These are phyloP conservation scores for Corythaixoides concolor DNA, from an alignment of 2,113 vertebrate genomes.

Conservation along the genomic window DNA sequence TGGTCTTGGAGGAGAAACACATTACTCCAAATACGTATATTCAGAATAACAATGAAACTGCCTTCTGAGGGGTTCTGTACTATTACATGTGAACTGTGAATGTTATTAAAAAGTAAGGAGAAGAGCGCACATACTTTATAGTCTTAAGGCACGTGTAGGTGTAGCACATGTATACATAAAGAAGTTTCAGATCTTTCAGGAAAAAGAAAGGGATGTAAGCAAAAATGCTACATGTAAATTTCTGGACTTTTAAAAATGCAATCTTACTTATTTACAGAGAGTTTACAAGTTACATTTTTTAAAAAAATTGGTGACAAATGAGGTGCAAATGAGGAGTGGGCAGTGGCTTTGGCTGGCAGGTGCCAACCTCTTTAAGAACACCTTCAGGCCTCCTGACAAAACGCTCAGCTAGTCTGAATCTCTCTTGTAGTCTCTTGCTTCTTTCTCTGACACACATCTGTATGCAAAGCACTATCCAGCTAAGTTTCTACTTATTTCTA, in stretches of 20 bases:
- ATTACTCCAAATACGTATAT: background rate
- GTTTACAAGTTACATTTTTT: background rate
- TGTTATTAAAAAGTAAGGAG: background rate
- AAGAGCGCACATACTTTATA: background rate
- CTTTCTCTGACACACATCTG: background rate
- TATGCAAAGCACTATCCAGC: background rate
- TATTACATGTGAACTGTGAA: background rate
- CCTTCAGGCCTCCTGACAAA: background rate
- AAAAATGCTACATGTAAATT: background rate
- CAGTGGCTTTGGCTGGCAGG: background rate
- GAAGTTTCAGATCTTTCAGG: background rate
- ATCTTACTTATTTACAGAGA: background rate
- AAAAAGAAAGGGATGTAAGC: background rate
- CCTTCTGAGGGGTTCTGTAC: background rate
- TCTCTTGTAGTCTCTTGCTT: background rate
- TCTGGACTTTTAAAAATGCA: fast-evolving
- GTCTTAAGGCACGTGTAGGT: background rate
- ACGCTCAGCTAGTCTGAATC: background rate
- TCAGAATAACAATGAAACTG: background rate
- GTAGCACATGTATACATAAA: background rate
- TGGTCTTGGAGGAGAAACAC: background rate
- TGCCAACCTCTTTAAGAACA: background rate
- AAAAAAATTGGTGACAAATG: background rate
- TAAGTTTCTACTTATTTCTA: background rate
- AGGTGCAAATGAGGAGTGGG: background rate